These are phyloP conservation scores for Holacanthella duospinosa DNA, from an alignment of 2,888 invertebrate species.

Conservation along the genomic window DNA sequence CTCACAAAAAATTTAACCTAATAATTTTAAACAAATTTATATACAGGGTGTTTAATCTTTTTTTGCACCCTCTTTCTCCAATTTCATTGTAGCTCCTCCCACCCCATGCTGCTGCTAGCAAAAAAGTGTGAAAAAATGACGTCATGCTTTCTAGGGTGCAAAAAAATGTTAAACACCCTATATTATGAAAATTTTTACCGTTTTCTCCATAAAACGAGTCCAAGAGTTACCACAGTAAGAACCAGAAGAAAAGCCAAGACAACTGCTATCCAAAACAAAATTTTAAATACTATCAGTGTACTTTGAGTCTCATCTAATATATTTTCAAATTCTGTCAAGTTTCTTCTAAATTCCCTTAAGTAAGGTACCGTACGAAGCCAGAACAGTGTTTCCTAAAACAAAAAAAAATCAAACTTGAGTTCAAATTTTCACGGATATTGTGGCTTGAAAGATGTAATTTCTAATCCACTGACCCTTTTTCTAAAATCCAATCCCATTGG, in stretches of 20 bases:
- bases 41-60: too few relatives aligned
- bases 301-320: neutral
- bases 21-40: too few relatives aligned
- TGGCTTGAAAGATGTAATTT: neutral
- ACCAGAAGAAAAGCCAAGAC: neutral
- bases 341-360: neutral
- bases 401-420: neutral
- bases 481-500: constrained; percentile 32
- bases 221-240: neutral
- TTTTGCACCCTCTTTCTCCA: too few relatives aligned
- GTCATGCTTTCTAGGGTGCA: too few relatives aligned
- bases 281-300: neutral
- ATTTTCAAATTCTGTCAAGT: neutral
- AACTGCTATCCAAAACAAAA: neutral
- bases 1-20: too few relatives aligned
- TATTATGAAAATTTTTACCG: neutral
- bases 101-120: too few relatives aligned
- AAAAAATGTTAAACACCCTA: too few relatives aligned
- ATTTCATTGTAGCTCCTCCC: too few relatives aligned
- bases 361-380: neutral
- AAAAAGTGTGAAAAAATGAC: too few relatives aligned
- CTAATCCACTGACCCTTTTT: constrained; percentile 24
- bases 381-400: neutral
- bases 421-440: neutral
- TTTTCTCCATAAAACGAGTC: neutral